phyloP scores from a whole-genome alignment of 2,113 vertebrate genomes.

The Indri indri region DNA sequence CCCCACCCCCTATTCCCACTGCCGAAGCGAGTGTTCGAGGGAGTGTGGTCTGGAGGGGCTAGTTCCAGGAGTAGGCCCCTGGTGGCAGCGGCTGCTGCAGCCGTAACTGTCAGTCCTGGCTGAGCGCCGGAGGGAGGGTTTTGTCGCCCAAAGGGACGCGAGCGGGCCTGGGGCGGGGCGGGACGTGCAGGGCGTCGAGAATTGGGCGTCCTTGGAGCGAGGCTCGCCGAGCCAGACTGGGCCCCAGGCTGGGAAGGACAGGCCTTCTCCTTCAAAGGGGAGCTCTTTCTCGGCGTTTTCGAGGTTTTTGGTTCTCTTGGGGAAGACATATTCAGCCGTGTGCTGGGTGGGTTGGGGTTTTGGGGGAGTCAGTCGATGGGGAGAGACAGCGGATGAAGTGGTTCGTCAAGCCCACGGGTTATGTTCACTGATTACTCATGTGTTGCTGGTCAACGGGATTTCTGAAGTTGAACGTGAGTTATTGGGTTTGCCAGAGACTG shows the following conservation, averaged over 20 bases:
- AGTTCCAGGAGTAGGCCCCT: background rate
- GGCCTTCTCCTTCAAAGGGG: background rate
- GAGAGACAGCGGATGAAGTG: background rate
- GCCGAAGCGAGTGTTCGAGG: constrained; percentile 36
- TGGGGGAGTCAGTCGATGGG: background rate
- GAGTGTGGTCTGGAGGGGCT: constrained; percentile 14
- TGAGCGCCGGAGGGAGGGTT: background rate
- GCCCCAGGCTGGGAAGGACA: background rate
- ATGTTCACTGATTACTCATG: background rate
- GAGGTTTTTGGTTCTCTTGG: background rate
- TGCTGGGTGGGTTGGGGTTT: background rate
- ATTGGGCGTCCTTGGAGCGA: background rate
- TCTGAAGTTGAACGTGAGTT: constrained; percentile 3
- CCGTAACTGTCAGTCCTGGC: constrained; percentile 56
- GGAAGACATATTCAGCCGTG: background rate
- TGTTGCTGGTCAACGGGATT: background rate
- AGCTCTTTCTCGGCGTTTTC: background rate
- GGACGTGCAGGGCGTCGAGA: background rate
- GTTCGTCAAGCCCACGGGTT: background rate
- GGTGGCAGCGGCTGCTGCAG: background rate
- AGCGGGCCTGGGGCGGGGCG: constrained; percentile 31
- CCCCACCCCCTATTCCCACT: background rate
- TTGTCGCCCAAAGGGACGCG: background rate
- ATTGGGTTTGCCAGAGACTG: background rate
- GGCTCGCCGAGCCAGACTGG: background rate